These are phyloP conservation scores for Gymnothorax javanicus DNA, from an alignment of 2,797 vertebrate species.

Conservation along the genomic window DNA sequence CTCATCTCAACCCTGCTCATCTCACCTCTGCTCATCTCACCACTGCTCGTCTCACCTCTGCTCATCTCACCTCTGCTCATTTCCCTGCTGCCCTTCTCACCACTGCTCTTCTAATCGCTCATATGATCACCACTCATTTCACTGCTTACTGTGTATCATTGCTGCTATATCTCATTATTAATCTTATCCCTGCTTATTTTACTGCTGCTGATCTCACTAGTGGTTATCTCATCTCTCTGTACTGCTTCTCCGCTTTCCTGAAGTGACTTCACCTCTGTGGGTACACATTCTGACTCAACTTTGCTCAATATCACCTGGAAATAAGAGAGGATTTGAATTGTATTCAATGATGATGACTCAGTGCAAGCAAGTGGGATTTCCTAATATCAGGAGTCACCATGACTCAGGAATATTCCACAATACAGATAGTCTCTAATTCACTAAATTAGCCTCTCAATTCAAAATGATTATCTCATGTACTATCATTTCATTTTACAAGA, in stretches of 20 bases:
- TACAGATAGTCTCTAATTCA: neutral
- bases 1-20: neutral
- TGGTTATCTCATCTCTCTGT: neutral
- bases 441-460: neutral
- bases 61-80: conserved; percentile 23
- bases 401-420: neutral
- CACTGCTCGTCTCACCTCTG: neutral
- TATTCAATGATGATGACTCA: conserved; percentile 1
- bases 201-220: neutral
- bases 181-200: neutral
- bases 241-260: neutral
- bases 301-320: conserved; percentile 11
- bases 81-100: too few species aligned
- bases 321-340: neutral
- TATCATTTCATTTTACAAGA: neutral
- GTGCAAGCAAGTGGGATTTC: neutral
- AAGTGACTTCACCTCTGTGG: neutral
- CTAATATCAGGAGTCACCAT: neutral
- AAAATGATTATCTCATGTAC: neutral
- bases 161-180: too few species aligned
- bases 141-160: too few species aligned
- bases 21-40: too few species aligned
- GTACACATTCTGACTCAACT: neutral
- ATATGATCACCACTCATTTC: too few species aligned
- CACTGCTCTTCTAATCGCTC: neutral